phyloP scores from a whole-genome alignment of 2,113 vertebrate genomes.

The Silurus glanis region DNA sequence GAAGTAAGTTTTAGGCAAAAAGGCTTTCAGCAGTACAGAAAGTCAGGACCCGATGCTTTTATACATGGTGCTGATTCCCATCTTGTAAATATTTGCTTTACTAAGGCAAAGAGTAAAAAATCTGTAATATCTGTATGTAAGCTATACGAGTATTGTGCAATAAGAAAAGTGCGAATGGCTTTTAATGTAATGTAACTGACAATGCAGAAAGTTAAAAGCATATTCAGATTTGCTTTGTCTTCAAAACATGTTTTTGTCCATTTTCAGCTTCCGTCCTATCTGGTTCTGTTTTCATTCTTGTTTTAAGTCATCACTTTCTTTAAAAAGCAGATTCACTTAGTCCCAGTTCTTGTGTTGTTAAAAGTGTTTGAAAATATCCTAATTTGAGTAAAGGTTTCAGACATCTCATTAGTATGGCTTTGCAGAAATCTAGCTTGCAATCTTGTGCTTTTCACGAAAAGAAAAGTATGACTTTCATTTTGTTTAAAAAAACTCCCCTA shows the following conservation, averaged over 20 bases:
- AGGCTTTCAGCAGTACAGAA: slow-evolving; percentile 2
- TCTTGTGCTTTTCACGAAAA: neutral
- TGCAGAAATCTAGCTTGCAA: neutral
- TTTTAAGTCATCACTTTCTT: slow-evolving; percentile 7
- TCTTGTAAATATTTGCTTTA: slow-evolving; percentile 63
- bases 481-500: neutral
- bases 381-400: slow-evolving; percentile 33
- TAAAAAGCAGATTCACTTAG: neutral
- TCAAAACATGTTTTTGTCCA: slow-evolving; percentile 30
- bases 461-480: neutral
- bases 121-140: slow-evolving; percentile 51
- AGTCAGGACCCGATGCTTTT: slow-evolving; percentile 37
- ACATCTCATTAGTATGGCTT: slow-evolving; percentile 21
- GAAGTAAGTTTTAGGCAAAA: slow-evolving; percentile 29
- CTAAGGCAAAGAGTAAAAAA: slow-evolving; percentile 56
- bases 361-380: neutral
- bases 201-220: neutral
- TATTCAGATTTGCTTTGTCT: slow-evolving; percentile 14
- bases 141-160: slow-evolving; percentile 36
- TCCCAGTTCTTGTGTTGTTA: neutral
- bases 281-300: neutral
- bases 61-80: slow-evolving; percentile 47
- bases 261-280: slow-evolving; percentile 5
- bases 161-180: slow-evolving; percentile 37
- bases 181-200: slow-evolving; percentile 8